Conservation (phyloP, 1,140 invertebrate species). For the Campoletis sonorensis region DNA sequence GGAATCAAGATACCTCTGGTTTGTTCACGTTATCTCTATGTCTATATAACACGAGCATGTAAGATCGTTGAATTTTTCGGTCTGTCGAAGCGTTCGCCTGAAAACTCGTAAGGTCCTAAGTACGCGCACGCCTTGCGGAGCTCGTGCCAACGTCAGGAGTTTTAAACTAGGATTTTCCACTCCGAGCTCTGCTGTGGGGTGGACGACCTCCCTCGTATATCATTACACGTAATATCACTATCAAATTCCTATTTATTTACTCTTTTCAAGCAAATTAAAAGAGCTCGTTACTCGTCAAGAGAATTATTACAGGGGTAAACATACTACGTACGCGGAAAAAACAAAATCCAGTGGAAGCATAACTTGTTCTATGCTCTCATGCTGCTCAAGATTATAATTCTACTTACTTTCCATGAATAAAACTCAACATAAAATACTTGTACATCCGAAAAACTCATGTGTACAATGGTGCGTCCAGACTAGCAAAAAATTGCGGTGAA, state of each 20-base stretch:
- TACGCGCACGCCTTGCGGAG: constrained; percentile 2
- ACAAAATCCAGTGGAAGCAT: too few relatives aligned
- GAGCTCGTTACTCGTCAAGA: neutral
- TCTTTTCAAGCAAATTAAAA: neutral
- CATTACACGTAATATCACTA: constrained; percentile 7
- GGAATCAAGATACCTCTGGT: neutral
- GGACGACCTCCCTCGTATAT: neutral
- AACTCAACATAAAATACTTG: too few relatives aligned
- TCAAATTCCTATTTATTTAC: neutral
- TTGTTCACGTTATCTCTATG: neutral
- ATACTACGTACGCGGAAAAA: neutral
- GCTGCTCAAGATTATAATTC: too few relatives aligned
- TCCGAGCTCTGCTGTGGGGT: neutral
- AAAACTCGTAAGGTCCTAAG: constrained; percentile 20
- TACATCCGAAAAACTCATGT: too few relatives aligned
- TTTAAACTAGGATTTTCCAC: constrained; percentile 6
- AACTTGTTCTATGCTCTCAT: too few relatives aligned
- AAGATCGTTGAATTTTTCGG: constrained; percentile 28
- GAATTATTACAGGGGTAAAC: neutral
- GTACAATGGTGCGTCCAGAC: too few relatives aligned
- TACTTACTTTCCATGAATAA: too few relatives aligned
- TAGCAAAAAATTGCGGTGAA: too few relatives aligned
- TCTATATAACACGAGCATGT: neutral
- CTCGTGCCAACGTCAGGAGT: constrained; percentile 25
- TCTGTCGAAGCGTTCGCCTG: constrained; percentile 7